Evolutionary conservation across 1,140 invertebrate genomes (phyloP), one percentile per base, ranked within the genome.

Genomic region (Heliconius eleuchia): DNA sequence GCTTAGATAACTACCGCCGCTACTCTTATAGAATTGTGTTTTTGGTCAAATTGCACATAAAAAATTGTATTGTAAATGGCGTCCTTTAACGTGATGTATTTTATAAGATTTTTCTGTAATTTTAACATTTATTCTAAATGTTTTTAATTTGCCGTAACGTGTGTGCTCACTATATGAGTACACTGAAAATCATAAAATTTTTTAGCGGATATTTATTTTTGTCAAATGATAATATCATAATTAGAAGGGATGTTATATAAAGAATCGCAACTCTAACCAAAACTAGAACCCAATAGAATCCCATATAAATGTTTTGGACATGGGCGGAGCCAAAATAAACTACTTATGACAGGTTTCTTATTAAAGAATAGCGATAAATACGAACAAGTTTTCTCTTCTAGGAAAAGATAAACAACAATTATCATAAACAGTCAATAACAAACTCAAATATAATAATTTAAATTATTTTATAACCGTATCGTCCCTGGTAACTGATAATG

Each of bases 11-110:
- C 2, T 23, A 60, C 18, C 8, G n/a, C 11, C 39, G 19, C 42
- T 72, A 9, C 34, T n/a, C 39, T 72, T 39, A 23, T 72, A 39
- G 13, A 46, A 46, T 46, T 42, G 19, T 19, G 4, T n/a, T 39
- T 18, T 72, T 60, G 23, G 70, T 78, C 23, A 57, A 30, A 50
- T 73, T 78, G 71, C 71, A 78, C 71, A 23, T 78, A 73, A 73
- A 77, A 46, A 1, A 34, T 23, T 27, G 23, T 73, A 23, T 73
- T 30, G 57, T 30, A 66, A 42, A 66, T 74, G 37, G 50, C 50
- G 72, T 73, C 72, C 55, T 60, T 70, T 27, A 18, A 74, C 16
- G 42, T 74, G 23, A 74, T 34, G 16, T 71, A 60, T 70, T 50
- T 27, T n/a, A 34, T 46, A 39, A 37, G 23, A 76, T 50, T 76